These are phyloP conservation scores for Pachycephus smyrnensis DNA, from an alignment of 2,888 invertebrate genomes.

Conservation along the genomic window DNA sequence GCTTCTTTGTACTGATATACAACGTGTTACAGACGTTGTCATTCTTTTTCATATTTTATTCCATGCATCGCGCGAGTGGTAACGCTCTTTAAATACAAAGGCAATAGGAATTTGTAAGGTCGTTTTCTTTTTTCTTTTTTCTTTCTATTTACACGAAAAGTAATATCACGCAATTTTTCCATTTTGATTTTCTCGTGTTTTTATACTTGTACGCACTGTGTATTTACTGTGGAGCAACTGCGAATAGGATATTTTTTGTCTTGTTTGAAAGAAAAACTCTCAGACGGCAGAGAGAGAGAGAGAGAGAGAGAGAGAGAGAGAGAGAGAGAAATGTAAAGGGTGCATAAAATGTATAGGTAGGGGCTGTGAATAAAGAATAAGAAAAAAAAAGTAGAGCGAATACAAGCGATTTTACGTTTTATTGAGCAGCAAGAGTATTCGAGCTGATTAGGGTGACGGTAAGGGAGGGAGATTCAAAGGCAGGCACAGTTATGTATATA, in stretches of 20 bases:
- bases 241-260: neutral
- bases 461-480: neutral
- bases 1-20: neutral
- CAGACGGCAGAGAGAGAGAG: too few relatives aligned
- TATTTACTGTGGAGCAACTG: neutral
- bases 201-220: neutral
- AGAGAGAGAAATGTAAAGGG: slow-evolving; percentile 16
- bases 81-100: neutral
- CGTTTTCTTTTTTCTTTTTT: neutral
- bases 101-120: neutral
- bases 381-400: slow-evolving; percentile 22
- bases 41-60: neutral
- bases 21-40: neutral
- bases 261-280: too few relatives aligned
- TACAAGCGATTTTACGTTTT: too few relatives aligned
- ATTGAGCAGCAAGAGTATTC: too few relatives aligned
- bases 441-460: neutral
- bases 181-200: neutral
- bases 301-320: too few relatives aligned
- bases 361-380: slow-evolving; percentile 14
- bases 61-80: neutral
- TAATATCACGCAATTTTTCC: neutral
- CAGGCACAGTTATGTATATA: neutral
- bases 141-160: neutral
- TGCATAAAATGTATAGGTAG: neutral